Evolutionary conservation across 2,797 vertebrate genomes (phyloP).

Genomic region (Ctenochaetus hawaiiensis): DNA sequence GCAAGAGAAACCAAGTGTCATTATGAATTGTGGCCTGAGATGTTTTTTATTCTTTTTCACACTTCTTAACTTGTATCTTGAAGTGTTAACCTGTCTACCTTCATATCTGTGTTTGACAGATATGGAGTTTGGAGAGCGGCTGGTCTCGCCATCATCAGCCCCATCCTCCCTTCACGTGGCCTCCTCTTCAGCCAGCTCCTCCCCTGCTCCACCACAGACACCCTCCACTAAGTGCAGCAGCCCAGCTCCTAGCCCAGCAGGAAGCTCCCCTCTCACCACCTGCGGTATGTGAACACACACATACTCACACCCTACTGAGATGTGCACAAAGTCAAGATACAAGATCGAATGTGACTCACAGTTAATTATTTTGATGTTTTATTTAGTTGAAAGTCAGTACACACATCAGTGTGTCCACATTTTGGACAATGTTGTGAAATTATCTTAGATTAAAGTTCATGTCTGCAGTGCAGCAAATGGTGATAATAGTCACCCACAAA

Average conservation of each 20-base stretch:
- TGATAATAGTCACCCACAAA: slow-evolving; percentile 9
- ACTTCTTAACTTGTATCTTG: slow-evolving; percentile 41
- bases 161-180: slow-evolving; percentile 83
- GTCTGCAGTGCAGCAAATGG: slow-evolving; percentile 1
- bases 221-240: slow-evolving; percentile 86
- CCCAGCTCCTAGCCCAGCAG: slow-evolving; percentile 79
- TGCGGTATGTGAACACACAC: slow-evolving; percentile 79
- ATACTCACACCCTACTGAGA: slow-evolving; percentile 10
- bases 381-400: slow-evolving; percentile 19
- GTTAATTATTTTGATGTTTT: slow-evolving; percentile 23
- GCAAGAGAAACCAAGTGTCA: too few relatives aligned
- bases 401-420: slow-evolving; percentile 26
- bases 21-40: background rate
- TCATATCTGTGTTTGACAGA: slow-evolving; percentile 83
- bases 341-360: slow-evolving; percentile 1
- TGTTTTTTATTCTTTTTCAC: background rate
- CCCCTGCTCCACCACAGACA: slow-evolving; percentile 82
- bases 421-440: slow-evolving; percentile 12
- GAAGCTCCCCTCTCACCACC: slow-evolving; percentile 84
- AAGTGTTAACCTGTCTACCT: slow-evolving; percentile 59
- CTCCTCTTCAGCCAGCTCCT: slow-evolving; percentile 80
- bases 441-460: slow-evolving; percentile 7
- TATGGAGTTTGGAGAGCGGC: slow-evolving; percentile 94
- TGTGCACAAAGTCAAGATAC: background rate
- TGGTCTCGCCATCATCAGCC: slow-evolving; percentile 83